phyloP scores from a whole-genome alignment of 2,888 invertebrate species.

The Acleris cristana region DNA sequence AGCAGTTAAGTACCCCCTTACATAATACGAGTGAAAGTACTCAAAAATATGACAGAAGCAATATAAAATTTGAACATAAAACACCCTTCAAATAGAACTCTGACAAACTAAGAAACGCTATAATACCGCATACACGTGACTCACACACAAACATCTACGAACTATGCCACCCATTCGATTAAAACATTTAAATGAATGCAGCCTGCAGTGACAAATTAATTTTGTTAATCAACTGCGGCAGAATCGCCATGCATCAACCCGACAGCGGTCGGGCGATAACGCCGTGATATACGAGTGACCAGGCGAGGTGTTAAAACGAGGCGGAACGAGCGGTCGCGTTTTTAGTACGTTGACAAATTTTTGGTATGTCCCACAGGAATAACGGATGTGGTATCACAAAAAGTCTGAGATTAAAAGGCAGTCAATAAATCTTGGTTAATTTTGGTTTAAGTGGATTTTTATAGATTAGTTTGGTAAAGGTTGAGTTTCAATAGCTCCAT shows the following conservation, averaged over 20 bases:
- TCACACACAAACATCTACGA: conserved; percentile 14
- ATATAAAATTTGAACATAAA: too few species aligned
- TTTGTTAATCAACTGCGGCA: conserved; percentile 75
- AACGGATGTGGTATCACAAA: conserved; percentile 28
- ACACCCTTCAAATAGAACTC: too few species aligned
- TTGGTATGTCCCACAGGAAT: conserved; percentile 30
- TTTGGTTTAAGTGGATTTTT: background rate
- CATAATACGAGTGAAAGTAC: too few species aligned
- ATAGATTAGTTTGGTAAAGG: background rate
- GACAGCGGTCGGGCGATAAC: conserved; percentile 61
- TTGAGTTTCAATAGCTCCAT: too few species aligned
- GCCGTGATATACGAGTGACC: conserved; percentile 73
- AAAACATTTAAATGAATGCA: conserved; percentile 38
- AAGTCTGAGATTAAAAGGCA: conserved; percentile 1
- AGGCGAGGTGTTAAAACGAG: conserved; percentile 60
- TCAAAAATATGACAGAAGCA: too few species aligned
- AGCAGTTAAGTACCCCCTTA: too few species aligned
- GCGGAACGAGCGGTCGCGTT: conserved; percentile 32
- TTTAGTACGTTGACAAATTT: conserved; percentile 37
- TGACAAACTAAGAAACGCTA: background rate
- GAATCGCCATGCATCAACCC: conserved; percentile 73
- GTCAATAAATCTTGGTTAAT: background rate
- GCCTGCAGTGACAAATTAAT: conserved; percentile 75
- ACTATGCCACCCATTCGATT: conserved; percentile 37
- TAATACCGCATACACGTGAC: background rate